Conservation (phyloP, 1,140 invertebrate species). For the Hylaeus volcanicus region DNA sequence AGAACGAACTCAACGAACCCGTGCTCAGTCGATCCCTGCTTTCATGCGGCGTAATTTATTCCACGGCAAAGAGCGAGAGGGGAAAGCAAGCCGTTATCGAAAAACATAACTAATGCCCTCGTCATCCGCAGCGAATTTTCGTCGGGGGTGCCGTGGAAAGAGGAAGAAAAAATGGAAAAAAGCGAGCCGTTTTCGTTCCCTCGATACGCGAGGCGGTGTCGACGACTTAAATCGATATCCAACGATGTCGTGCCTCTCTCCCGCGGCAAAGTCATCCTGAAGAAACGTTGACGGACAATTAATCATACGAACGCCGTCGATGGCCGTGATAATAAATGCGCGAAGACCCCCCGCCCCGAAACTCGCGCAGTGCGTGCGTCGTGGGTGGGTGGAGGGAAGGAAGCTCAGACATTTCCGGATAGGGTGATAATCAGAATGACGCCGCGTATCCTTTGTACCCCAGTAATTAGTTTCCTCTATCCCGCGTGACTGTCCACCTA, state of each 20-base stretch:
- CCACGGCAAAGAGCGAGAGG: background rate
- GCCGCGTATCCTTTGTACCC: constrained; percentile 62
- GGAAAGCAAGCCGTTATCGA: constrained; percentile 8
- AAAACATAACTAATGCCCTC: constrained; percentile 45
- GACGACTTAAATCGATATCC: constrained; percentile 50
- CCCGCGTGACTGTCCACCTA: constrained; percentile 29
- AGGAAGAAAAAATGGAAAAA: background rate
- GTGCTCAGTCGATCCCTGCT: background rate
- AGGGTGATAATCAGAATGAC: constrained; percentile 66
- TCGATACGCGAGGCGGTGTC: background rate
- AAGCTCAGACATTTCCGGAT: constrained; percentile 48
- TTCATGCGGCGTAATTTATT: constrained; percentile 24
- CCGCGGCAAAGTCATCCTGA: constrained; percentile 45
- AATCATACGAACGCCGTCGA: constrained; percentile 53
- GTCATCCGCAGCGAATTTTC: constrained; percentile 46
- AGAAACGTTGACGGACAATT: constrained; percentile 48
- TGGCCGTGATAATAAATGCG: constrained; percentile 53
- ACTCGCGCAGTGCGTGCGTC: constrained; percentile 12
- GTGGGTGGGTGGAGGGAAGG: background rate
- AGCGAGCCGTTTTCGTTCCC: constrained; percentile 21
- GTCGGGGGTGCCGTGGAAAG: background rate
- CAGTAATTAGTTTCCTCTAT: constrained; percentile 57
- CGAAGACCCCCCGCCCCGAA: background rate
- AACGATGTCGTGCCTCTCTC: constrained; percentile 48
- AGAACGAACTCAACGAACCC: background rate